Percentiles rank a stretch among this genome's conserved stretches.
phyloP scores from a whole-genome alignment of 1,140 invertebrate species.

The Drosophila littoralis region DNA sequence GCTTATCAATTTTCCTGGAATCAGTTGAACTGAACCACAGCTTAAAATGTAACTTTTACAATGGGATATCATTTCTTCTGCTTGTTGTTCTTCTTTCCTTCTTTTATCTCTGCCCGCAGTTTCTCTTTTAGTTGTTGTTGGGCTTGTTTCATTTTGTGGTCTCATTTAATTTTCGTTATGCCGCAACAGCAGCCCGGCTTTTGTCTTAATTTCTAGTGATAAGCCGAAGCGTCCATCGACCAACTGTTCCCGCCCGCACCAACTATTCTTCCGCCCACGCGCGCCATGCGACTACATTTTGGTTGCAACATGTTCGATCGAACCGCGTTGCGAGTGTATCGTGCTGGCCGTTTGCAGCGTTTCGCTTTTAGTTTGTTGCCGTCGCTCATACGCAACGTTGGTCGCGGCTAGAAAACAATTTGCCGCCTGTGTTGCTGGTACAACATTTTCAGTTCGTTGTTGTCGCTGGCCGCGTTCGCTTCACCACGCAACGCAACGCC shows the following conservation, averaged over 20 bases:
- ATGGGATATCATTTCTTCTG: not conserved
- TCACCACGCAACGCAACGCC: conserved; percentile 20
- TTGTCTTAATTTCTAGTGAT: conserved; percentile 78
- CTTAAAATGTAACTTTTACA: conserved; percentile 13
- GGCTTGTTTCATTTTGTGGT: conserved; percentile 48
- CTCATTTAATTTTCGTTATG: conserved; percentile 57
- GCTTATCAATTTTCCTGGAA: conserved; percentile 3
- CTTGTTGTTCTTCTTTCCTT: not conserved
- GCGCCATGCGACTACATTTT: conserved; percentile 4
- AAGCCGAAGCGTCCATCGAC: conserved; percentile 41
- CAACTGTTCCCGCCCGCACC: conserved; percentile 15
- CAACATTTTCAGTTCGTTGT: conserved; percentile 32
- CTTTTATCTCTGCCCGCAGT: not conserved
- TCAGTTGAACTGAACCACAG: conserved; percentile 13
- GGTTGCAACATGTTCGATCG: conserved; percentile 46
- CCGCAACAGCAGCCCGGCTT: conserved; percentile 31
- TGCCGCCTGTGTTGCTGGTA: conserved; percentile 7
- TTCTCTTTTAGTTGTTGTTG: conserved; percentile 4
- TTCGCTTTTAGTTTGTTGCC: conserved; percentile 63
- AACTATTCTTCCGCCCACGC: not conserved
- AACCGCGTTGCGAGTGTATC: conserved; percentile 27
- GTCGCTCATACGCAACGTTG: conserved; percentile 80
- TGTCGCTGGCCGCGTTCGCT: conserved; percentile 33
- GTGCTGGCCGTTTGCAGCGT: conserved; percentile 22
- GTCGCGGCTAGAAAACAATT: conserved; percentile 19